A percentile compares a stretch with the other conserved stretches of the same genome.
Evolutionary conservation across 2,113 vertebrate species (phyloP).

Genomic region (Caracal caracal): DNA sequence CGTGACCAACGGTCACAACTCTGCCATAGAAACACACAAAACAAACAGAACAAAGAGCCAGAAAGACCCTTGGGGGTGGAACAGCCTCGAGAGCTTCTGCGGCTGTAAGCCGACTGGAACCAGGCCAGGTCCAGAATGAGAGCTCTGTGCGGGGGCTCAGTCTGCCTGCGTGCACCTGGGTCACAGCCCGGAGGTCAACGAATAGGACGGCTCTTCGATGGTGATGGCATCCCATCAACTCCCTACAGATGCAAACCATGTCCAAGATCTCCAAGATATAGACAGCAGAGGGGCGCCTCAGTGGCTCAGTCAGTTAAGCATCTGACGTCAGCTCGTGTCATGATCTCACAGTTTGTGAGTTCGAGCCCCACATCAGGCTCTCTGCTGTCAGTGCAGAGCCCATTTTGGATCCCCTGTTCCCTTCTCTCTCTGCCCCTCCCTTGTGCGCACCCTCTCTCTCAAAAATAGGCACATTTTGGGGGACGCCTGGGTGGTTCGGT

Average conservation of each 20-base stretch:
- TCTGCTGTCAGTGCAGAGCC: too few species aligned
- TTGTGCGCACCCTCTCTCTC: too few species aligned
- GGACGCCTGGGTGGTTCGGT: too few species aligned
- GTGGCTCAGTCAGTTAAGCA: too few species aligned
- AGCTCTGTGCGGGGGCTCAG: background rate
- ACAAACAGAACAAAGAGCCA: background rate
- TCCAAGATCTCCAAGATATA: background rate
- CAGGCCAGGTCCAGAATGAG: background rate
- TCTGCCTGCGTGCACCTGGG: fast-evolving
- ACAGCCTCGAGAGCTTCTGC: background rate
- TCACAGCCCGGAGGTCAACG: fast-evolving
- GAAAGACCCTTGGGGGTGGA: background rate
- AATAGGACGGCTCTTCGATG: background rate
- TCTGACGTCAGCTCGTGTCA: too few species aligned
- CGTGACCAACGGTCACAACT: background rate
- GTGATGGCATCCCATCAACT: fast-evolving
- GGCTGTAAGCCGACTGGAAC: too few species aligned
- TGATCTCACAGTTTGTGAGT: too few species aligned
- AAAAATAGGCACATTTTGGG: too few species aligned
- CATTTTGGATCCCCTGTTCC: too few species aligned
- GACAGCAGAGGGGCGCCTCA: too few species aligned
- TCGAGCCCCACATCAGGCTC: too few species aligned
- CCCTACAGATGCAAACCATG: background rate
- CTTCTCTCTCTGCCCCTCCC: too few species aligned
- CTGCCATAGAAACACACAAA: background rate